Conservation (phyloP, 2,888 invertebrate species). For the Mellilla xanthometata region DNA sequence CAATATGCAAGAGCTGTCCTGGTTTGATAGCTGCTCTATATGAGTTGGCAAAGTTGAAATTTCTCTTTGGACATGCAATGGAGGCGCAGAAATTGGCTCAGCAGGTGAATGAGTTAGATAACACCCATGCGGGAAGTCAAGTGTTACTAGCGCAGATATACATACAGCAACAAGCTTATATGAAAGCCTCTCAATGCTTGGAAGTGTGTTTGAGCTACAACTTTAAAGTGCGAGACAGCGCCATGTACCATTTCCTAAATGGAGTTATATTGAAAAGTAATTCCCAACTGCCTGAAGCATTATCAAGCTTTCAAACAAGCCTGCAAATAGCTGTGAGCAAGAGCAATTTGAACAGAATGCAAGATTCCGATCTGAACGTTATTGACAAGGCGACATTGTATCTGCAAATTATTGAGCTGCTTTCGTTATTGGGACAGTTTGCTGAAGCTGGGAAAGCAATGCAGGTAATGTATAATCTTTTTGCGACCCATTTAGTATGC, state of each 20-base stretch:
- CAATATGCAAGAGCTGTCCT: conserved; percentile 90
- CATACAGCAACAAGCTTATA: conserved; percentile 86
- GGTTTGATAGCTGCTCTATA: conserved; percentile 87
- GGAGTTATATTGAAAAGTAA: conserved; percentile 92
- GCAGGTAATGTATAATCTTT: too few species aligned
- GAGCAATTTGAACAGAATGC: conserved; percentile 43
- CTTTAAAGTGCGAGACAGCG: conserved; percentile 95
- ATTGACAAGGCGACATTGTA: conserved; percentile 93
- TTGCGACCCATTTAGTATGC: too few species aligned
- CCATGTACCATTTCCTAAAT: conserved; percentile 93
- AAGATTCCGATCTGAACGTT: conserved; percentile 77
- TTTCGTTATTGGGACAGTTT: conserved; percentile 86
- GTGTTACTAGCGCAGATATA: conserved; percentile 93
- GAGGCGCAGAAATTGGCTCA: conserved; percentile 88
- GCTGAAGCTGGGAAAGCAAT: conserved; percentile 92
- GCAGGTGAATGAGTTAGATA: conserved; percentile 88
- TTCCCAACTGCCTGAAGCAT: conserved; percentile 86
- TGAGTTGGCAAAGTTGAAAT: conserved; percentile 90
- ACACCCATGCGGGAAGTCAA: conserved; percentile 92
- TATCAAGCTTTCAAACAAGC: conserved; percentile 89
- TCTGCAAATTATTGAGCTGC: conserved; percentile 92
- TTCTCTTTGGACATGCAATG: conserved; percentile 89
- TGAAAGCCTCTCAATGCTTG: conserved; percentile 91
- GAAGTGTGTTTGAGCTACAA: conserved; percentile 96
- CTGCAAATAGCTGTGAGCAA: conserved; percentile 84